Conservation (phyloP, 2,888 invertebrate genomes). For the Empis stercorea region DNA sequence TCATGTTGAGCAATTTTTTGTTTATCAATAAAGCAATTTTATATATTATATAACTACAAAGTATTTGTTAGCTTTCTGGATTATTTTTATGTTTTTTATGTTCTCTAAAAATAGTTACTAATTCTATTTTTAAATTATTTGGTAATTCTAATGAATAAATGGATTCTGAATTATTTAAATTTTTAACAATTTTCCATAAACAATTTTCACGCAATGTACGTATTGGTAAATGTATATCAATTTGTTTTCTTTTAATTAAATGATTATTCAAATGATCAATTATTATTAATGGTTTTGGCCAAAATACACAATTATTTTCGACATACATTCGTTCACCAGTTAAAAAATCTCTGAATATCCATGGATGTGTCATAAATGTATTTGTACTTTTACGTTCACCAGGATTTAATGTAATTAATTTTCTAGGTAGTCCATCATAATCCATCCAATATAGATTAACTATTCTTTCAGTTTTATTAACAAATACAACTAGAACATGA, state of each 20-base stretch:
- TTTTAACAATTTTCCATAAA: constrained; percentile 18
- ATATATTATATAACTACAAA: too few species aligned
- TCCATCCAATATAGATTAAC: constrained; percentile 56
- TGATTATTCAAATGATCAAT: constrained; percentile 20
- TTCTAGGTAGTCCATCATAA: constrained; percentile 48
- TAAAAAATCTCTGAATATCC: constrained; percentile 62
- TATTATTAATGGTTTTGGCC: constrained; percentile 30
- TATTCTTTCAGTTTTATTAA: constrained; percentile 43
- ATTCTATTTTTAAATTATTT: background rate
- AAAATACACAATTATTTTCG: constrained; percentile 39
- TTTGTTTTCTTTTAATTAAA: constrained; percentile 17
- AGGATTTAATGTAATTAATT: constrained; percentile 46
- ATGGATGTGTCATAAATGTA: constrained; percentile 70
- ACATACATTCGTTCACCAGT: constrained; percentile 55
- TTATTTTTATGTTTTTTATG: background rate
- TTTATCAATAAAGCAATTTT: too few species aligned
- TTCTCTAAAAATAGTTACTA: background rate
- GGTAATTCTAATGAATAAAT: background rate
- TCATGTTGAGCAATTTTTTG: too few species aligned
- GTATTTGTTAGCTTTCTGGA: too few species aligned
- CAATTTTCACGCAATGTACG: constrained; percentile 24
- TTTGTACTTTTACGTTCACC: constrained; percentile 41
- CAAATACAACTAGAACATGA: constrained; percentile 44
- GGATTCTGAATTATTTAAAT: background rate
- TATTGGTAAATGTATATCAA: constrained; percentile 27